phyloP scores from a whole-genome alignment of 2,797 vertebrate species.

The Sorex maritimensis region DNA sequence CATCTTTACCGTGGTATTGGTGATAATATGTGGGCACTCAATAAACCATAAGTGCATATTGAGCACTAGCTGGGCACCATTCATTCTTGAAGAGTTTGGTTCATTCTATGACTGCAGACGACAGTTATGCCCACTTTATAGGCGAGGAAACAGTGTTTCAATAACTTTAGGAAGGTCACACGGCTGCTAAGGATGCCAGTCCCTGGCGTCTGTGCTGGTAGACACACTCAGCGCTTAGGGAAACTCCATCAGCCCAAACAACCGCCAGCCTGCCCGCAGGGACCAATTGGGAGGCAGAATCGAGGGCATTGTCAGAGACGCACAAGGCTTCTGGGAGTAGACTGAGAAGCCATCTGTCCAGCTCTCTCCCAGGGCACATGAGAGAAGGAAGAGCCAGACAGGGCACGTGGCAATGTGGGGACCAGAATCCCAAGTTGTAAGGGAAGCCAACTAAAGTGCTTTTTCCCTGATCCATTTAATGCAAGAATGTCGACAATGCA shows the following conservation, averaged over 20 bases:
- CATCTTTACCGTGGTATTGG: neutral
- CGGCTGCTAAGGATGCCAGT: neutral
- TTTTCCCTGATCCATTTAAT: neutral
- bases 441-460: neutral
- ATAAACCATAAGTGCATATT: neutral
- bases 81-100: neutral
- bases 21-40: neutral
- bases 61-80: neutral
- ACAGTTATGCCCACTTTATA: neutral
- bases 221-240: neutral
- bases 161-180: slow-evolving; percentile 27
- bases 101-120: neutral
- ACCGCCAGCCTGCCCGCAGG: neutral
- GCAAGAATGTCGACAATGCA: neutral
- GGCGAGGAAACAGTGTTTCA: neutral
- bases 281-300: neutral
- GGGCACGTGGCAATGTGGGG: neutral
- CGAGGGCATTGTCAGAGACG: neutral
- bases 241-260: neutral
- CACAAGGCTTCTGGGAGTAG: neutral
- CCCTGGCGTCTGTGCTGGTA: neutral
- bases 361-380: neutral
- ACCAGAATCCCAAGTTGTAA: neutral
- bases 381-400: neutral
- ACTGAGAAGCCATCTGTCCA: neutral